phyloP scores from a whole-genome alignment of 2,888 invertebrate genomes.

The Anthrax anthrax region DNA sequence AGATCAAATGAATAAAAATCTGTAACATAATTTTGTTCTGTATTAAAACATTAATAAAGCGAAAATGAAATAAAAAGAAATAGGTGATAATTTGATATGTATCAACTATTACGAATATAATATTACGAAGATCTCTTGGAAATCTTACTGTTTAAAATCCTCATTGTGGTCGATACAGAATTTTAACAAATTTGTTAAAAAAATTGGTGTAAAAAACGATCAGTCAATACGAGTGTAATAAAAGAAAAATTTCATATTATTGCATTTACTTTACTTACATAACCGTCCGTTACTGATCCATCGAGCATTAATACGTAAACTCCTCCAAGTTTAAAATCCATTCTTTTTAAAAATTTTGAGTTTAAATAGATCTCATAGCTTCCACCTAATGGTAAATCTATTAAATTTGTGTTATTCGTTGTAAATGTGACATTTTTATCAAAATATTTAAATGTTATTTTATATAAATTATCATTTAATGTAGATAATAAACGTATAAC shows the following conservation, averaged over 20 bases:
- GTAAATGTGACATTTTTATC: background rate
- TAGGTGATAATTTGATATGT: too few species aligned
- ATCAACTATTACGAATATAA: too few species aligned
- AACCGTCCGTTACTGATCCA: conserved; percentile 29
- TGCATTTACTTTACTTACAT: conserved; percentile 23
- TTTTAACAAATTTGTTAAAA: too few species aligned
- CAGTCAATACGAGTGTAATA: too few species aligned
- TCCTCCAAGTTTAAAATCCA: conserved; percentile 44
- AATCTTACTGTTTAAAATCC: too few species aligned
- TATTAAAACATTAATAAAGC: too few species aligned
- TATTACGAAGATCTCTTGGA: too few species aligned
- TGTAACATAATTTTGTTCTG: too few species aligned
- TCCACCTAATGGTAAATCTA: conserved; percentile 20
- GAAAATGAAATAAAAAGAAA: too few species aligned
- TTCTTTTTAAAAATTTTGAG: conserved; percentile 23
- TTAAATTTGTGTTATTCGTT: conserved; percentile 7
- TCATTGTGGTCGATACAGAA: too few species aligned
- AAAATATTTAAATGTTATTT: conserved; percentile 9
- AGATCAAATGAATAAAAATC: background rate
- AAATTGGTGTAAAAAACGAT: too few species aligned
- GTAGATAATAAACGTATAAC: conserved; percentile 27
- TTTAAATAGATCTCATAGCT: conserved; percentile 33
- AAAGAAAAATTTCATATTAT: too few species aligned
- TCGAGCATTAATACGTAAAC: conserved; percentile 44
- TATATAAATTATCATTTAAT: conserved; percentile 15